phyloP scores from a whole-genome alignment of 2,888 invertebrate species.

The Salticus scenicus region DNA sequence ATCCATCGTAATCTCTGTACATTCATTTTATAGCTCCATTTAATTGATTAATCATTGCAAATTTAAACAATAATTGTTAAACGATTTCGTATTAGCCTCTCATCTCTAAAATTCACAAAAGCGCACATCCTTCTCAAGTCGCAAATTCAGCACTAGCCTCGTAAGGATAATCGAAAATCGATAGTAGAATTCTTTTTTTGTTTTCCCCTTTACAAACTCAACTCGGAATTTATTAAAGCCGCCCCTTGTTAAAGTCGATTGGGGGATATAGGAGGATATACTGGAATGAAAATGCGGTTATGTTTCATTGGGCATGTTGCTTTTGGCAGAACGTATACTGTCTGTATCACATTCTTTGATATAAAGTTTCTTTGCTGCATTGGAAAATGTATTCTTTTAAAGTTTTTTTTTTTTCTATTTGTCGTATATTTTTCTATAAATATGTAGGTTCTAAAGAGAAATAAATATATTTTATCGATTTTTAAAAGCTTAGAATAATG shows the following conservation, averaged over 20 bases:
- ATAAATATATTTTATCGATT: no score
- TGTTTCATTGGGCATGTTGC: no score
- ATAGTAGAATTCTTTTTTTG: background rate
- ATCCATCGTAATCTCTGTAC: no score
- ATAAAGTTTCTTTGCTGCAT: no score
- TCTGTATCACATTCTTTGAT: no score
- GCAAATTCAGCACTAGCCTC: background rate
- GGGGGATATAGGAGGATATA: background rate
- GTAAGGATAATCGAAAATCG: background rate
- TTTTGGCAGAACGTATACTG: no score
- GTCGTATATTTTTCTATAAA: no score
- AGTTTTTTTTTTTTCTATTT: no score
- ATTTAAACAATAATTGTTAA: background rate
- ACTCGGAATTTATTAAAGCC: background rate
- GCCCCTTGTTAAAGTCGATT: background rate
- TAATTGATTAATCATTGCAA: background rate
- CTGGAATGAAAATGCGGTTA: background rate
- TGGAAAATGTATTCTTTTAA: no score
- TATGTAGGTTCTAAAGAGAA: no score
- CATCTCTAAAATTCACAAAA: background rate
- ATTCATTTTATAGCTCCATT: background rate
- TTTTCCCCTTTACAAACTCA: background rate
- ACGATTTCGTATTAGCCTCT: background rate
- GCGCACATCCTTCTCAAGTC: background rate
- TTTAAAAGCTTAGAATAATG: no score